A percentile compares a stretch with the other conserved stretches of the same genome.
These are phyloP conservation scores for Lucifuga dentata DNA, from an alignment of 2,113 vertebrate species.

Conservation along the genomic window DNA sequence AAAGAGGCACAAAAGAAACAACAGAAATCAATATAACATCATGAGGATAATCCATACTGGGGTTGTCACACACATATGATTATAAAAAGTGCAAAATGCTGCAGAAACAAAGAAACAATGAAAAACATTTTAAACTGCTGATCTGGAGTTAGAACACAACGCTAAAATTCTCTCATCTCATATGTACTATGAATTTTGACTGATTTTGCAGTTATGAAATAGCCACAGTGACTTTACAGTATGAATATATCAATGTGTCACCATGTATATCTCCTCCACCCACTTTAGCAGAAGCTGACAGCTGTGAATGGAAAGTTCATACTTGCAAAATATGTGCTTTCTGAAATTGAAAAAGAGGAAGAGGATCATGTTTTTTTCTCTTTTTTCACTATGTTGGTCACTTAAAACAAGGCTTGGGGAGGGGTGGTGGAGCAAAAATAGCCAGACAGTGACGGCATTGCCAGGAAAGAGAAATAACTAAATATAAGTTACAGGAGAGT, in stretches of 20 bases:
- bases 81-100: neutral
- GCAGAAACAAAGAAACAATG: neutral
- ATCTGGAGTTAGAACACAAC: too few species aligned
- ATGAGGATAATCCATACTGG: conserved; percentile 3
- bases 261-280: conserved; percentile 8
- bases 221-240: neutral
- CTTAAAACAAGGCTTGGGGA: neutral
- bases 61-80: conserved; percentile 15
- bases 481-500: neutral
- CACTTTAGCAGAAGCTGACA: conserved; percentile 27
- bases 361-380: conserved; percentile 55
- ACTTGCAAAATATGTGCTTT: conserved; percentile 76
- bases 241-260: neutral
- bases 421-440: conserved; percentile 37
- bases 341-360: conserved; percentile 80
- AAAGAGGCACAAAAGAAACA: conserved; percentile 22
- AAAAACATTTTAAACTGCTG: neutral
- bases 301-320: conserved; percentile 77
- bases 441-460: conserved; percentile 21
- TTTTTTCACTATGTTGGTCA: conserved; percentile 8
- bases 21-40: conserved; percentile 36
- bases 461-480: conserved; percentile 36
- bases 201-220: neutral
- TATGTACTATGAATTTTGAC: too few species aligned
- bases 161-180: too few species aligned